Evolutionary conservation across 2,888 invertebrate genomes (phyloP), one percentile per base, ranked within the genome.

Genomic region (Heliconius aoede): DNA sequence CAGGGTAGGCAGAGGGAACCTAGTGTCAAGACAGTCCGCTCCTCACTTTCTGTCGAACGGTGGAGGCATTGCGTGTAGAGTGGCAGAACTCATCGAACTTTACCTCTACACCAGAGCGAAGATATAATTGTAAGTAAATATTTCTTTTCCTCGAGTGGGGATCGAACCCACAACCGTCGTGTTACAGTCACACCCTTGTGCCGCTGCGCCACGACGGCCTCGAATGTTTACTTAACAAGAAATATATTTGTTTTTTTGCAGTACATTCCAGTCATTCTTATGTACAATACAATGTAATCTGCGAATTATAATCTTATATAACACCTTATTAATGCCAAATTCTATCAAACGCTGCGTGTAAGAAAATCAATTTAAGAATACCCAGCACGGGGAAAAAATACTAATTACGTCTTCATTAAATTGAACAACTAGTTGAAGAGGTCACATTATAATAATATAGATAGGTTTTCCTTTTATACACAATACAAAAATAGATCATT

Each of bases 351-450:
- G 24, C 55, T 32, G 2, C 51, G 15, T 69, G 51, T 51, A 13
- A 67, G 21, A 28, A 51, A 51, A 7, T 13, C 55, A 55, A 40
- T 40, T 36, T 65, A 69, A 55, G 30, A 32, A 55, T 55, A 21
- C 51, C 28, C 55, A 15, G 55, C 55, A 55, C 24, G 51, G 69
- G 69, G 68, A 76, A 68, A 74, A 77, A 71, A 76, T 60, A 65
- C 69, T 77, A 79, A 75, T 79, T 75, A 78, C 65, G 21, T 64
- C 76, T 69, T 75, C 4, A 68, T 68, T 51, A 68, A 51, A 30
- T 30, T 55, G 24, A 51, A 15, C 51, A 69, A 69, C 55, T 51
- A 69, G 0, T 69, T 69, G 46, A 73, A 65, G 69, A 40, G 55
- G 58, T 64, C 64, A 24, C 62, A 26, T 36, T 64, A 58, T 73